Conservation (phyloP, 2,888 invertebrate species). For the Aspidapion aeneum region DNA sequence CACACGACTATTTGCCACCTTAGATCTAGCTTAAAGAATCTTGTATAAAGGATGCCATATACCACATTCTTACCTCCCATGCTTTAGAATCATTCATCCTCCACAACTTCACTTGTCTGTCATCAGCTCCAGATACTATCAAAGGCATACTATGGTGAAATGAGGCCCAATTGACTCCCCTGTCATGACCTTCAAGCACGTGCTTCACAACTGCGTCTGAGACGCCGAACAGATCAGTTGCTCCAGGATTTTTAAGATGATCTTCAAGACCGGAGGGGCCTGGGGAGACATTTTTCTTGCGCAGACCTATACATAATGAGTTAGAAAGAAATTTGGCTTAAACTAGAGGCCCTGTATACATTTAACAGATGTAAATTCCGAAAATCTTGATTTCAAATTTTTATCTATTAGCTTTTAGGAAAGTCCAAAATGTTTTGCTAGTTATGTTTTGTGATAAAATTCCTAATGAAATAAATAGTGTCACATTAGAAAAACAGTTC, state of each 20-base stretch:
- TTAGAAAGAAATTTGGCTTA: too few relatives aligned
- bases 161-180: constrained; percentile 98
- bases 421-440: too few relatives aligned
- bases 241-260: constrained; percentile 76
- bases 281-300: constrained; percentile 97
- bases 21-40: too few relatives aligned
- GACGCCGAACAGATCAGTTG: constrained; percentile 94
- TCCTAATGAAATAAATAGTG: too few relatives aligned
- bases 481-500: background rate
- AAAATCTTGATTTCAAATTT: too few relatives aligned
- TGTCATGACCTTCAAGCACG: constrained; percentile 89
- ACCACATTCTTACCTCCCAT: constrained; percentile 75
- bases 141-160: constrained; percentile 91
- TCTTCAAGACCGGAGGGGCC: constrained; percentile 90
- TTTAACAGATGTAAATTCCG: too few relatives aligned
- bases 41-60: too few relatives aligned
- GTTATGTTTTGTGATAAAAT: too few relatives aligned
- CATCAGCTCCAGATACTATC: constrained; percentile 94
- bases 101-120: constrained; percentile 96
- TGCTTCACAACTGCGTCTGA: constrained; percentile 92
- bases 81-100: constrained; percentile 98
- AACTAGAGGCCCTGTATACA: too few relatives aligned
- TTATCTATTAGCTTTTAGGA: too few relatives aligned
- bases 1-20: too few relatives aligned
- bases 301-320: constrained; percentile 63